Evolutionary conservation across 2,113 vertebrate genomes (phyloP).

Genomic region (Pelmatolapia mariae): DNA sequence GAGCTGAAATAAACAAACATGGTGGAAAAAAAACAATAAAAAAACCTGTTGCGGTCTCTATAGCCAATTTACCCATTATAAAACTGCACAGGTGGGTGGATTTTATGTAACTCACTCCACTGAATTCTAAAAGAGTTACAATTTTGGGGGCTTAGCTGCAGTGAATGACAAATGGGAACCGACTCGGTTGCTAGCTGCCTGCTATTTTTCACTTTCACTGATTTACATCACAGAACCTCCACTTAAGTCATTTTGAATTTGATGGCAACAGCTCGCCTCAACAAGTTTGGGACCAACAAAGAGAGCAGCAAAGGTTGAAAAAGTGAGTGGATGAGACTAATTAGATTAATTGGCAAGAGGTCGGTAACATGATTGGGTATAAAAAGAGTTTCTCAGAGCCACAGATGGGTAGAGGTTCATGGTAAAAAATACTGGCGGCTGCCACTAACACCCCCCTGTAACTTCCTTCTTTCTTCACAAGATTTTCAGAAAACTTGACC

Average conservation of each 20-base stretch:
- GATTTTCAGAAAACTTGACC: neutral
- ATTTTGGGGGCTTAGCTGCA: neutral
- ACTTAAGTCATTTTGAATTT: too few relatives aligned
- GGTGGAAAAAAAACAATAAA: rapidly evolving
- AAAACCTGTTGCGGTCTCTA: neutral
- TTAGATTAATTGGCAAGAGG: neutral
- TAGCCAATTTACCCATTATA: neutral
- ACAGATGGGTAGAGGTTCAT: neutral
- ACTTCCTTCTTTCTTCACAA: neutral
- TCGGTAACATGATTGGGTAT: neutral
- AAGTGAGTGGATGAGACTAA: too few relatives aligned
- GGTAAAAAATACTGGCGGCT: neutral
- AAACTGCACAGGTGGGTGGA: neutral
- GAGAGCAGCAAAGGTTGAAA: too few relatives aligned
- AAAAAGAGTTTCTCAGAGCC: neutral
- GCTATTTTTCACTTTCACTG: neutral
- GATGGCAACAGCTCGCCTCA: too few relatives aligned
- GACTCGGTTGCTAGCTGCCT: neutral
- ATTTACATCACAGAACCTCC: neutral
- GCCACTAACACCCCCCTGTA: neutral
- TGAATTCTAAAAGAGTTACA: neutral
- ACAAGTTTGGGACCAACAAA: too few relatives aligned
- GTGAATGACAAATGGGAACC: neutral
- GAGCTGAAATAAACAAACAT: neutral
- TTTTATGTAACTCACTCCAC: neutral